Percentiles rank a stretch among this genome's conserved stretches.
Conservation (phyloP, 2,113 vertebrate species). For the Martes martes region DNA sequence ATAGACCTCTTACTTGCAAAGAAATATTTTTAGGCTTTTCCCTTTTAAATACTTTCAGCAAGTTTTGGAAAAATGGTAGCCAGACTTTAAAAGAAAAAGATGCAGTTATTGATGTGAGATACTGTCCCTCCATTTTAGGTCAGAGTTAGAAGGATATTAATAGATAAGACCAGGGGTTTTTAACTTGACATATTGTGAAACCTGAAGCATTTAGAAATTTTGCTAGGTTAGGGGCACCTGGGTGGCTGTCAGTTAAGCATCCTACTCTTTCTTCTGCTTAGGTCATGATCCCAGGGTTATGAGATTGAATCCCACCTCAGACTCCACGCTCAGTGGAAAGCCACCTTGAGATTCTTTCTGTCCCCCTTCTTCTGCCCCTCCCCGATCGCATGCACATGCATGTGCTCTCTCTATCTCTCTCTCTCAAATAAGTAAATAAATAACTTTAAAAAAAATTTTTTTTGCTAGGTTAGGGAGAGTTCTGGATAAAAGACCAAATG, state of each 20-base stretch:
- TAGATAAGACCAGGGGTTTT: conserved; percentile 5
- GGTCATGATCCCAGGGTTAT: not conserved
- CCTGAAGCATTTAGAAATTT: conserved; percentile 21
- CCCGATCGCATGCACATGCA: not conserved
- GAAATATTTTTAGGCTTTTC: conserved; percentile 23
- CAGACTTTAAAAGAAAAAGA: not conserved
- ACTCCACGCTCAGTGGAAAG: not conserved
- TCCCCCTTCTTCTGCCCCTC: not conserved
- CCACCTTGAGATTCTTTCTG: not conserved
- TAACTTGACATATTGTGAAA: not conserved
- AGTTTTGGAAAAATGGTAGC: not conserved
- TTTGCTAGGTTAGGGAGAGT: conserved; percentile 12
- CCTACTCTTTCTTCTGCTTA: not conserved
- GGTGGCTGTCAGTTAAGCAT: not conserved
- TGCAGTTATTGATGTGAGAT: not conserved
- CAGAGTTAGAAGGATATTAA: conserved; percentile 44
- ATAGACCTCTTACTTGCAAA: not conserved
- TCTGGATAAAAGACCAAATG: not conserved
- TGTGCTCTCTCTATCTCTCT: not conserved
- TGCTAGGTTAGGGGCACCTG: not conserved
- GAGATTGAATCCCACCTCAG: not conserved
- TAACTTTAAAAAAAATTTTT: not conserved
- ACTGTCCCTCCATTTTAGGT: not conserved
- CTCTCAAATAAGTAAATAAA: not conserved
- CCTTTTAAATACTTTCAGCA: conserved; percentile 25